phyloP scores from a whole-genome alignment of 2,113 vertebrate genomes.

The Lepus americanus region DNA sequence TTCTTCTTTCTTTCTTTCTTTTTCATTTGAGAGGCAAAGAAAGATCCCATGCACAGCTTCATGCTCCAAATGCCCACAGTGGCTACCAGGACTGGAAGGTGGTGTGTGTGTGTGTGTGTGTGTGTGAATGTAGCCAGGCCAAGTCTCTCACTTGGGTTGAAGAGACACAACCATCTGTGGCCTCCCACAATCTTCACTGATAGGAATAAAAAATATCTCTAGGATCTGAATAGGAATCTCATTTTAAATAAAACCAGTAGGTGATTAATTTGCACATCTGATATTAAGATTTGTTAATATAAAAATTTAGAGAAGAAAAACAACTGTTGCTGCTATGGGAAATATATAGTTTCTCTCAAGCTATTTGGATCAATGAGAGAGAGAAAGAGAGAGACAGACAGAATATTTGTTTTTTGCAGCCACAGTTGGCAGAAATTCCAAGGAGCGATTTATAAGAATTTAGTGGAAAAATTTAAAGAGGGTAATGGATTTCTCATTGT shows the following conservation, averaged over 20 bases:
- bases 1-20: not conserved
- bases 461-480: not conserved
- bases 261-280: not conserved
- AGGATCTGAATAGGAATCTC: not conserved
- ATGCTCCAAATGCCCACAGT: too few relatives aligned
- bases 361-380: not conserved
- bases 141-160: too few relatives aligned
- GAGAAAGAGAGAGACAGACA: not conserved
- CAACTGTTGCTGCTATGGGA: not conserved
- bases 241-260: not conserved
- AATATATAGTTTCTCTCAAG: not conserved
- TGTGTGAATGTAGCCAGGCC: too few relatives aligned
- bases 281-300: not conserved
- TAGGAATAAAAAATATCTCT: not conserved
- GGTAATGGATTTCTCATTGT: constrained; percentile 51
- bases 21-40: too few relatives aligned
- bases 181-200: too few relatives aligned
- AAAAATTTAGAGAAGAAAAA: not conserved
- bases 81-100: too few relatives aligned
- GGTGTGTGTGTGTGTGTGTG: too few relatives aligned
- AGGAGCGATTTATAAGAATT: constrained; percentile 23
- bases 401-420: not conserved
- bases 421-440: not conserved
- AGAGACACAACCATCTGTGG: too few relatives aligned
- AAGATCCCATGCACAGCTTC: too few relatives aligned